Base-by-base conservation (phyloP, 2,888 invertebrate genomes). In the Mycalesis mineus region DNA sequence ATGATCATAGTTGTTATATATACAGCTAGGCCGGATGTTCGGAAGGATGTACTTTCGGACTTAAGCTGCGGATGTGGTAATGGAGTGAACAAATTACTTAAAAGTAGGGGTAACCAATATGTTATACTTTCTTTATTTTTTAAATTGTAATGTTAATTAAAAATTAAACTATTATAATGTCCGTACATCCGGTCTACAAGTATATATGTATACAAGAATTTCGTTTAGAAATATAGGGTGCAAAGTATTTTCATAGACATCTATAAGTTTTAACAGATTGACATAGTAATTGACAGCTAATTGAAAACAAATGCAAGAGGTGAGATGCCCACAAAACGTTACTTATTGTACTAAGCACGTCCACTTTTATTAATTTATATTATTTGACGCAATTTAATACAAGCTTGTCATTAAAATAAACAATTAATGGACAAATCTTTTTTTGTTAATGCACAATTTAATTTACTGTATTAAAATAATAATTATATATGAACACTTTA, bases 221-320 rank as follows among this genome's bases (percentile, higher is more conserved):
- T 57, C 58, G 58, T 61, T 61, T 59, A 62, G 61, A 63, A 58
- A 14, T 15, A 41, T n/a, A 36, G 28, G 7, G 65, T 68, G 66
- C 66, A 62, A 54, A 62, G 50, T 63, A 59, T 60, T 63, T 57
- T 62, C 36, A 64, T 68, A 67, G 53, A 65, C 63, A 68, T 65
- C 49, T 61, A 61, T 60, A 57, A 58, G 56, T 57, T 65, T 62
- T 63, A 71, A 71, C 75, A 77, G 69, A 84, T 88, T 88, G 88
- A 88, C 87, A 76, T 68, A 66, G 75, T 88, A 88, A 88, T 88
- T 88, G 88, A 88, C 88, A 75, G 78, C 77, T 78, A 82, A 80
- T 68, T 69, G 77, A 81, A 75, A 75, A 57, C 63, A 63, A 67
- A 36, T 11, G 3, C 66, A 70, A 42, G 70, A 69, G 41, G 54